These are phyloP conservation scores for Silurus meridionalis DNA, from an alignment of 2,113 vertebrate genomes.

Conservation along the genomic window DNA sequence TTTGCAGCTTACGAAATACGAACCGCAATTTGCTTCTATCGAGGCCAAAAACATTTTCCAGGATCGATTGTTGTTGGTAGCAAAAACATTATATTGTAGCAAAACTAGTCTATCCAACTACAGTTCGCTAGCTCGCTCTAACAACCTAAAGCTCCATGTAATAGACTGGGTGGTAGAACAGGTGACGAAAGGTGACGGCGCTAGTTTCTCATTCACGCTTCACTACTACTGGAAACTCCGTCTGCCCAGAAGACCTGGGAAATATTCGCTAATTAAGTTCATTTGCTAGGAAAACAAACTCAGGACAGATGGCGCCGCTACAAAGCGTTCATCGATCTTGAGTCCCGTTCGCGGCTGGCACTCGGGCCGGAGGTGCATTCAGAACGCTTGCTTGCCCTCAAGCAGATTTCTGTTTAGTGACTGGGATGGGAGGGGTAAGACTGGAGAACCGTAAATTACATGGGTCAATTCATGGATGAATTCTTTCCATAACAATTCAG, in stretches of 20 bases:
- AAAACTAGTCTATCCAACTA: not conserved
- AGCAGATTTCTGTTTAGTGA: conserved; percentile 39
- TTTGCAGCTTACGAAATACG: too few species aligned
- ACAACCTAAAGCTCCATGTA: not conserved
- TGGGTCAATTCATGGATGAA: too few species aligned
- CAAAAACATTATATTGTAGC: not conserved
- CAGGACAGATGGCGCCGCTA: conserved; percentile 72
- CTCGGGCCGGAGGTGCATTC: conserved; percentile 41
- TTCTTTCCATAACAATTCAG: not conserved
- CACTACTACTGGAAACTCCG: conserved; percentile 59
- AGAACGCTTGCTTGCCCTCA: conserved; percentile 16
- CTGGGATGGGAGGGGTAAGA: not conserved
- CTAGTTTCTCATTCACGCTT: conserved; percentile 56
- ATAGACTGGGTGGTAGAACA: conserved; percentile 17
- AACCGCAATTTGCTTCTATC: not conserved
- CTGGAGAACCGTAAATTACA: not conserved
- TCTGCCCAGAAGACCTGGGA: conserved; percentile 61
- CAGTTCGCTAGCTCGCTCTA: not conserved
- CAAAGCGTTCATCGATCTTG: conserved; percentile 71
- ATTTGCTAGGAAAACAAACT: conserved; percentile 74
- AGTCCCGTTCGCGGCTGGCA: conserved; percentile 62
- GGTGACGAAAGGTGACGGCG: conserved; percentile 31
- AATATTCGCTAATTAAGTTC: conserved; percentile 70
- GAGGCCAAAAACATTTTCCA: not conserved
- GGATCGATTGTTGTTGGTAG: not conserved